phyloP scores from a whole-genome alignment of 2,797 vertebrate genomes.

The Micromesistius poutassou region DNA sequence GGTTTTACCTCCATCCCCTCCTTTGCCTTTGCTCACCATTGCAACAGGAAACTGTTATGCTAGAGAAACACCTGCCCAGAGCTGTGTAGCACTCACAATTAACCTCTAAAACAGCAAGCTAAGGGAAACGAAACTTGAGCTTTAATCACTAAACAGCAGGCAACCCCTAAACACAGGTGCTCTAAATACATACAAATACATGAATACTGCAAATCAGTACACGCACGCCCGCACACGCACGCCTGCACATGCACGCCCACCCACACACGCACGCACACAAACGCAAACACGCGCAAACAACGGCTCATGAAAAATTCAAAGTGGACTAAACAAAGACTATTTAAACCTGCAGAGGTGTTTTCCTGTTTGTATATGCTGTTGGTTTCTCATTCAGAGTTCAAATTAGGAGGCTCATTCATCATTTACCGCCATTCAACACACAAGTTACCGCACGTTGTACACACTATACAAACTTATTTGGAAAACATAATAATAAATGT shows the following conservation, averaged over 20 bases:
- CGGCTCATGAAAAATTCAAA: background rate
- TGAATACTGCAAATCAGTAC: background rate
- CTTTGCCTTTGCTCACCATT: constrained; percentile 47
- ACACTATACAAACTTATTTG: background rate
- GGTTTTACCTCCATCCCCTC: constrained; percentile 29
- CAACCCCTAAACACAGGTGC: constrained; percentile 27
- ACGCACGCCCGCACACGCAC: background rate
- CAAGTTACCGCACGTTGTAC: background rate
- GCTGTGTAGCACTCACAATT: constrained; percentile 58
- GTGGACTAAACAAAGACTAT: background rate
- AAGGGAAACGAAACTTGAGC: constrained; percentile 60
- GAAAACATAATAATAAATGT: constrained; percentile 35
- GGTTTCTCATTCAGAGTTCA: background rate
- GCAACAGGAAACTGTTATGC: constrained; percentile 14
- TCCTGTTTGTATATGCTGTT: background rate
- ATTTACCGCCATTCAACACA: background rate
- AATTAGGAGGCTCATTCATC: background rate
- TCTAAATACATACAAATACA: background rate
- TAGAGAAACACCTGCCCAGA: constrained; percentile 36
- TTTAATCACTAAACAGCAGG: constrained; percentile 65
- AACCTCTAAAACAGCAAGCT: constrained; percentile 67
- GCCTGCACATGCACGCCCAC: background rate
- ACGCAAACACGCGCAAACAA: background rate
- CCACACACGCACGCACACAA: background rate
- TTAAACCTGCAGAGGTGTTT: background rate